These are phyloP conservation scores for Echiichthys vipera DNA, from an alignment of 2,797 vertebrate species.

Conservation along the genomic window DNA sequence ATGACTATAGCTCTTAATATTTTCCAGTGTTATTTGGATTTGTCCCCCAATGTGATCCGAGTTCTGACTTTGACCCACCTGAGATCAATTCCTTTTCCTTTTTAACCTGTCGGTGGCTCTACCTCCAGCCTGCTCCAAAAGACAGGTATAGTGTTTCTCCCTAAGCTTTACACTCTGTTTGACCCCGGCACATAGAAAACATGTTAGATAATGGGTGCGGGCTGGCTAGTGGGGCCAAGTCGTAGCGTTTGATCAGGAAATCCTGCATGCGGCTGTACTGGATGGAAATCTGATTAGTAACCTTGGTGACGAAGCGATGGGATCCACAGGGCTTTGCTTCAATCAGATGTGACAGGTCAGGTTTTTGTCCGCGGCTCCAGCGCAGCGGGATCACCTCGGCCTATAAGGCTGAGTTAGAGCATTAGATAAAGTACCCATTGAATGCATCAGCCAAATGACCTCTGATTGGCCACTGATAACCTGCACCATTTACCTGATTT, in stretches of 20 bases:
- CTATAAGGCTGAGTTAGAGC: slow-evolving; percentile 42
- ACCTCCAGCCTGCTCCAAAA: slow-evolving; percentile 69
- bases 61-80: slow-evolving; percentile 69
- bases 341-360: slow-evolving; percentile 90
- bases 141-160: slow-evolving; percentile 93
- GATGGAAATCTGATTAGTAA: slow-evolving; percentile 97
- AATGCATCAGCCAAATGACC: slow-evolving; percentile 67
- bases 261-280: slow-evolving; percentile 89
- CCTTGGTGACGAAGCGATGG: slow-evolving; percentile 91
- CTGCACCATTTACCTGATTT: slow-evolving; percentile 66
- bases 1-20: slow-evolving; percentile 42
- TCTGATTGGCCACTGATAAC: slow-evolving; percentile 70
- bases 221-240: slow-evolving; percentile 85
- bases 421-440: slow-evolving; percentile 79
- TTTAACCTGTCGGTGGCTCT: slow-evolving; percentile 68
- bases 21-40: slow-evolving; percentile 59
- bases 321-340: slow-evolving; percentile 86
- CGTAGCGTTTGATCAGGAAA: slow-evolving; percentile 94
- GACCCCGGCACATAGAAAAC: slow-evolving; percentile 93
- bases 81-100: slow-evolving; percentile 63
- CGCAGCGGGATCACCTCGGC: slow-evolving; percentile 60
- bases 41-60: slow-evolving; percentile 60
- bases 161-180: slow-evolving; percentile 92
- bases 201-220: slow-evolving; percentile 92
- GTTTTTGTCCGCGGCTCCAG: slow-evolving; percentile 85